These are phyloP conservation scores for Eudasyphora cyanicolor DNA, from an alignment of 2,888 invertebrate genomes.

Conservation along the genomic window DNA sequence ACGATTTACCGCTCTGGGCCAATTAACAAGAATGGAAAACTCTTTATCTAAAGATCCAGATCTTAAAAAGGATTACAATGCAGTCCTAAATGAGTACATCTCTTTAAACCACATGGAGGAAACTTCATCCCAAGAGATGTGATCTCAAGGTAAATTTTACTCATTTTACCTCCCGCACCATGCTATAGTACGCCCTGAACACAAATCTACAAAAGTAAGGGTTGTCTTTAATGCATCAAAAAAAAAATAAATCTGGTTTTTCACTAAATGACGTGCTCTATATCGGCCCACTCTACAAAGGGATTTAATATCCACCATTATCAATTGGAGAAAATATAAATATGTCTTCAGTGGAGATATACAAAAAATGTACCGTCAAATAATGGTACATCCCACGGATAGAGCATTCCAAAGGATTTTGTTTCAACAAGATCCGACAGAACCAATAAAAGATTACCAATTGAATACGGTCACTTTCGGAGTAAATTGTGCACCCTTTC, in stretches of 20 bases:
- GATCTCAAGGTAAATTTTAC: background rate
- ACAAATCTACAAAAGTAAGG: constrained; percentile 1
- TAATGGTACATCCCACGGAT: background rate
- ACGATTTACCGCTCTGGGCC: background rate
- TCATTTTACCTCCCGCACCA: background rate
- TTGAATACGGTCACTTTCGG: background rate
- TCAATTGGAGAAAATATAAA: background rate
- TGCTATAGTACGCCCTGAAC: background rate
- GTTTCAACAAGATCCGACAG: too few relatives aligned
- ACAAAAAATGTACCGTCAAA: constrained; percentile 2
- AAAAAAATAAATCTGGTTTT: background rate
- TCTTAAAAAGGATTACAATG: background rate
- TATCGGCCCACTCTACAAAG: background rate
- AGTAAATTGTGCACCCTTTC: too few relatives aligned
- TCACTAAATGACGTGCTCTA: background rate
- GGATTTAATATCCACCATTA: background rate
- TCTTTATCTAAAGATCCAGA: background rate
- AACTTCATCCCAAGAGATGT: background rate
- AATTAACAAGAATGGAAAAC: background rate
- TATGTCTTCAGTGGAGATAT: background rate
- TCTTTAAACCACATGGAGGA: background rate
- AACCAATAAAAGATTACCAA: background rate
- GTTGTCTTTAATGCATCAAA: background rate
- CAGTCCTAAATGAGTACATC: background rate
- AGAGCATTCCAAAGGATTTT: background rate